A percentile compares a stretch with the other conserved stretches of the same genome.
Conservation (phyloP, 37 sponge, comb jelly and placozoan species). For the Chondrilla cf. caribensis region DNA sequence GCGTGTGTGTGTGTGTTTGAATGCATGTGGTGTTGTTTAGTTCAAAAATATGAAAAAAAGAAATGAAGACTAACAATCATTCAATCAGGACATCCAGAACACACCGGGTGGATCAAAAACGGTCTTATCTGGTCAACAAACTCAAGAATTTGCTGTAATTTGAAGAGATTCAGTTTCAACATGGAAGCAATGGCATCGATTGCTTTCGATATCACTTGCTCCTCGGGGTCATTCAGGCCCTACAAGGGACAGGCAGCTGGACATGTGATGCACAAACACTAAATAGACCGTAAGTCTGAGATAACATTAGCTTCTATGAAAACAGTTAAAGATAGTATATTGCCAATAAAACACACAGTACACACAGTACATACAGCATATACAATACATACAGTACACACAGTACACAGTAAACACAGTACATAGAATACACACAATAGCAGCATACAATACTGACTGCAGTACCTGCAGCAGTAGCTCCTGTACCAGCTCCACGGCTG, state of each 20-base stretch:
- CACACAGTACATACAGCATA: too few relatives aligned
- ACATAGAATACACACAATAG: too few relatives aligned
- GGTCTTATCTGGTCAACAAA: slow-evolving; percentile 57
- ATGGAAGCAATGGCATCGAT: slow-evolving; percentile 79
- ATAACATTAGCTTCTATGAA: too few relatives aligned
- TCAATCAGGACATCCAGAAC: neutral
- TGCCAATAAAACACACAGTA: too few relatives aligned
- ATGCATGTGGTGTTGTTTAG: neutral
- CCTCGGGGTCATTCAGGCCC: slow-evolving; percentile 93
- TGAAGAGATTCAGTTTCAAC: slow-evolving; percentile 65
- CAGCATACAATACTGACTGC: neutral
- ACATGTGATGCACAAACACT: neutral
- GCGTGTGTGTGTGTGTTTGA: slow-evolving; percentile 1
- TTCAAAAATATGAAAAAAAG: neutral
- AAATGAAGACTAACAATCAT: slow-evolving; percentile 7
- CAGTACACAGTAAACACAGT: too few relatives aligned
- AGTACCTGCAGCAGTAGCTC: slow-evolving; percentile 80
- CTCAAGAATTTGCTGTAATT: slow-evolving; percentile 48
- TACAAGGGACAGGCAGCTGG: neutral
- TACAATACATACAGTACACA: too few relatives aligned
- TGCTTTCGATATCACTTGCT: slow-evolving; percentile 79
- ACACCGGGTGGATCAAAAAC: slow-evolving; percentile 86
- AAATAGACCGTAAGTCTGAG: too few relatives aligned
- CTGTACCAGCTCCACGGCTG: slow-evolving; percentile 74
- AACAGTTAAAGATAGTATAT: too few relatives aligned